Evolutionary conservation across 2,888 invertebrate species (phyloP), one percentile per base, ranked within the genome.

Genomic region (Catocala sponsa): DNA sequence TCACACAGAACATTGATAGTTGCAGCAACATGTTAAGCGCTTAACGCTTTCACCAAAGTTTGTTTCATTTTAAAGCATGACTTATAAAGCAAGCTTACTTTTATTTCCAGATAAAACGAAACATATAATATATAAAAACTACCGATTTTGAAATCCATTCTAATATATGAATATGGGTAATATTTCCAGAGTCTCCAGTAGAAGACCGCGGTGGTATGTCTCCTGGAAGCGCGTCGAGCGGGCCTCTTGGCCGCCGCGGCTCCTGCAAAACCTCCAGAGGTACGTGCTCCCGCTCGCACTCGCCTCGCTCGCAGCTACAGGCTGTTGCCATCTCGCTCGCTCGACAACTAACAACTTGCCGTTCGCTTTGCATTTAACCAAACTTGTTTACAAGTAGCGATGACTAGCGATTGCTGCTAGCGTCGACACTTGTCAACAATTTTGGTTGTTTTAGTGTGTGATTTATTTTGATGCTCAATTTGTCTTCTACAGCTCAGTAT

Each of bases 231-330:
- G 95, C 95, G 78, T 95, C 95, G 68, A 95, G 95, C 88, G 95
- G 95, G 65, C 96, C 96, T 75, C 95, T 98, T 72, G 98, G 97
- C 65, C 95, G 98, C 42, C 96, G 98, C 81, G 97, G 98, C 90
- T 98, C 98, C 48, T 98, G 98, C 95, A 98, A 98, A 94, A 97
- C 97, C 59, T 97, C 97, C 78, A 95, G 98, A 96, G 98, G 98
- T 98, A 91, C 95, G 96, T 75, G 42, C 54, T 55, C 68, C 38
- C 63, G 50, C 62, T 55, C 63, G 53, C 74, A 70, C 80, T 56
- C 52, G 62, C 62, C 65, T 51, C 72, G 70, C 79, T 60, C 41
- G 48, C 62, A 52, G 13, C 41, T 58, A 54, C 52, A 12, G 25
- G 38, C 46, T 47, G 50, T 54, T 46, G 63, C 63, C 49, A 57